phyloP scores from a whole-genome alignment of 2,113 vertebrate species.

The Siniperca knerii region DNA sequence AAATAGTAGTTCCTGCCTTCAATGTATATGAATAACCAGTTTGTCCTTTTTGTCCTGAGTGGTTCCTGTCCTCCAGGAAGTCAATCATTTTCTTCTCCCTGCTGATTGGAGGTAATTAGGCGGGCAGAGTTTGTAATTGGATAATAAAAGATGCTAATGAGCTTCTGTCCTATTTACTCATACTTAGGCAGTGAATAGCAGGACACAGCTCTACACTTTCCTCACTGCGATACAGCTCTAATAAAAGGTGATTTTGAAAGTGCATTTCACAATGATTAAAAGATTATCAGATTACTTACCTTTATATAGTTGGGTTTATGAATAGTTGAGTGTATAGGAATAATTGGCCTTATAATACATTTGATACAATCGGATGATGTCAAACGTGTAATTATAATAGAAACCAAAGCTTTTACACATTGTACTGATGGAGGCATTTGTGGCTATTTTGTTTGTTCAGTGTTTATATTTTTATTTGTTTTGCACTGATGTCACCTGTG shows the following conservation, averaged over 20 bases:
- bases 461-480: not conserved
- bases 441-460: not conserved
- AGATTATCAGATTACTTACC: not conserved
- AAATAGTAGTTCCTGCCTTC: not conserved
- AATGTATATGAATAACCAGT: conserved; percentile 6
- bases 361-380: not conserved
- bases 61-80: conserved; percentile 71
- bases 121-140: conserved; percentile 76
- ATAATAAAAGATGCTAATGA: conserved; percentile 83
- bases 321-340: not conserved
- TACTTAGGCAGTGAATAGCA: conserved; percentile 45
- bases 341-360: not conserved
- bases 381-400: not conserved
- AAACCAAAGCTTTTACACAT: not conserved
- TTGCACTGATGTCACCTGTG: not conserved
- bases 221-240: not conserved
- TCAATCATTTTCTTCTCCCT: conserved; percentile 75
- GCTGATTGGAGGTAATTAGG: conserved; percentile 83
- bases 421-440: not conserved
- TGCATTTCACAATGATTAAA: not conserved
- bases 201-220: conserved; percentile 35
- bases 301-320: not conserved
- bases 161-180: conserved; percentile 77
- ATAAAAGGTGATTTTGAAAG: conserved; percentile 12
- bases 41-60: conserved; percentile 70